phyloP scores from a whole-genome alignment of 2,888 invertebrate genomes.

The Sclerodermus sp. region DNA sequence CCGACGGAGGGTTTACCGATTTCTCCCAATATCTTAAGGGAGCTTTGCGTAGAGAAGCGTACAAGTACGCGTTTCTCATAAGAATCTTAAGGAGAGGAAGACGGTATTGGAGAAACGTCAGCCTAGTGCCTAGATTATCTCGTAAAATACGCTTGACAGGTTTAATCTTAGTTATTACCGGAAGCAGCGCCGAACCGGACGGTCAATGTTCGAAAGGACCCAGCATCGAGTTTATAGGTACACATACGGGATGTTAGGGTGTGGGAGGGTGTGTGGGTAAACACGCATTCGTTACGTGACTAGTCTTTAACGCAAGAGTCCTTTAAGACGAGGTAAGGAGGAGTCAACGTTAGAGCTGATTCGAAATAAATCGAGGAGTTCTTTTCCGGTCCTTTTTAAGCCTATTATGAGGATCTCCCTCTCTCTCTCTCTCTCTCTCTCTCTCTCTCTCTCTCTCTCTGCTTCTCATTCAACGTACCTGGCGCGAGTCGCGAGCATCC shows the following conservation, averaged over 20 bases:
- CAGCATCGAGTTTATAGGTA: too few relatives aligned
- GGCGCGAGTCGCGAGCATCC: constrained; percentile 34
- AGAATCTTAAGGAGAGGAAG: too few relatives aligned
- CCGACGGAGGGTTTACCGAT: too few relatives aligned
- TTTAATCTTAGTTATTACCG: constrained; percentile 29
- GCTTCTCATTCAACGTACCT: constrained; percentile 20
- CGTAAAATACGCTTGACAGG: constrained; percentile 26
- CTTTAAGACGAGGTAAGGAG: constrained; percentile 9
- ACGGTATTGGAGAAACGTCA: too few relatives aligned
- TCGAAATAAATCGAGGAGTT: constrained; percentile 29
- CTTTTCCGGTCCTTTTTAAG: constrained; percentile 35
- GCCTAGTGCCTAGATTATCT: constrained; percentile 28
- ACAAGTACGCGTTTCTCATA: too few relatives aligned
- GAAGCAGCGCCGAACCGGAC: constrained; percentile 13
- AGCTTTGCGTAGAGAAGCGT: background rate
- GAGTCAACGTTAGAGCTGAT: constrained; percentile 12
- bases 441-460: too few relatives aligned
- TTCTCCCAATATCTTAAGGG: background rate
- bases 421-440: constrained; percentile 2
- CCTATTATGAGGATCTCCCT: constrained; percentile 30
- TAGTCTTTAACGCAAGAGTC: constrained; percentile 29
- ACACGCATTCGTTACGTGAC: constrained; percentile 37
- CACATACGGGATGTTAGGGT: too few relatives aligned
- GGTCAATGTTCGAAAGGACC: too few relatives aligned
- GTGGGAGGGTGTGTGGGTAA: constrained; percentile 29